Percentiles rank a stretch among this genome's conserved stretches.
Conservation (phyloP, 2,888 invertebrate genomes). For the Augochlorella aurata region DNA sequence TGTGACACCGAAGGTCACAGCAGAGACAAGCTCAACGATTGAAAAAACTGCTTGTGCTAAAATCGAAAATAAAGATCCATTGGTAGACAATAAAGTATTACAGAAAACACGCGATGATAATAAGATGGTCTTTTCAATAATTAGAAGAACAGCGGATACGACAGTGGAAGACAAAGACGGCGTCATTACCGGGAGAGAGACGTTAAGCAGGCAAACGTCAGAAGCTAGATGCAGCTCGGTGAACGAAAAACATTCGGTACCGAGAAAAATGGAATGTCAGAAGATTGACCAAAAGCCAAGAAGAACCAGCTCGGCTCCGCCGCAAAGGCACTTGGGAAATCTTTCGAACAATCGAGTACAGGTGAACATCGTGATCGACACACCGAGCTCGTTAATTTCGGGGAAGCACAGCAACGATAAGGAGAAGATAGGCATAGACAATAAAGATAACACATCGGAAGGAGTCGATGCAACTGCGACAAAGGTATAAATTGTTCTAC, state of each 20-base stretch:
- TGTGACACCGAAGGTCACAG: neutral
- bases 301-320: conserved; percentile 76
- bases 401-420: conserved; percentile 24
- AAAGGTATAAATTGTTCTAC: conserved; percentile 42
- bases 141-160: neutral
- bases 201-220: neutral
- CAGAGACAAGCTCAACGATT: neutral
- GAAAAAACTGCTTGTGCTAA: neutral
- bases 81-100: neutral
- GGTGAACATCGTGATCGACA: conserved; percentile 75
- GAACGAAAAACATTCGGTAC: conserved; percentile 29
- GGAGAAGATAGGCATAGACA: conserved; percentile 24
- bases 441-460: conserved; percentile 15
- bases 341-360: conserved; percentile 62
- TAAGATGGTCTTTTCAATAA: neutral
- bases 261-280: conserved; percentile 23
- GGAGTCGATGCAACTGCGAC: conserved; percentile 4
- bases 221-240: conserved; percentile 31
- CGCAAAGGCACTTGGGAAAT: conserved; percentile 66
- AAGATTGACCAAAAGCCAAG: conserved; percentile 51
- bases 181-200: neutral
- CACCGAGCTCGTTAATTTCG: conserved; percentile 54
- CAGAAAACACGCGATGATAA: neutral
- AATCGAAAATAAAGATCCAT: conserved; percentile 3
- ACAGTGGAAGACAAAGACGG: neutral